Conservation (phyloP, 1,140 invertebrate genomes). For the Ridgeia piscesae region DNA sequence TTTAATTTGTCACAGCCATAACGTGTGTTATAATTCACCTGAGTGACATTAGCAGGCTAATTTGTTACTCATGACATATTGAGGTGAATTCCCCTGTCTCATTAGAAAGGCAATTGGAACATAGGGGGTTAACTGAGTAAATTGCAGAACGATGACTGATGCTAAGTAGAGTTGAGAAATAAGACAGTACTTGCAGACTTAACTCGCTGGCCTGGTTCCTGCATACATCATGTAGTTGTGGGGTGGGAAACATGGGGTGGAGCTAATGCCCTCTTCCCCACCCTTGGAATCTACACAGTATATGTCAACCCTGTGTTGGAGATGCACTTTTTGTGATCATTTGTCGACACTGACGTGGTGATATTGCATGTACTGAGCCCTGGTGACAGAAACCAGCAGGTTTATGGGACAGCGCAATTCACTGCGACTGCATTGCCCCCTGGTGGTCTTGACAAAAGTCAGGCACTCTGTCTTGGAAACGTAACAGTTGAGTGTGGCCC, state of each 20-base stretch:
- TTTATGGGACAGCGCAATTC: not conserved
- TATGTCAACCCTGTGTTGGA: not conserved
- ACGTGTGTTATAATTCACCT: not conserved
- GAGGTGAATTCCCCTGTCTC: too few species aligned
- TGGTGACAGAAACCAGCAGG: not conserved
- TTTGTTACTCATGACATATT: not conserved
- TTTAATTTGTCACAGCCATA: not conserved
- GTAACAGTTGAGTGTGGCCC: not conserved
- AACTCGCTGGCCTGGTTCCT: too few species aligned
- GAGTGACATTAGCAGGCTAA: too few species aligned
- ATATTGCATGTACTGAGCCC: not conserved
- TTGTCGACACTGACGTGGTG: not conserved
- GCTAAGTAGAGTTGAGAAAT: too few species aligned
- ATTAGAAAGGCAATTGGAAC: too few species aligned
- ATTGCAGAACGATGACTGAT: too few species aligned
- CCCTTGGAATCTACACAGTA: not conserved
- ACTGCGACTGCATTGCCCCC: too few species aligned
- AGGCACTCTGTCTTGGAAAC: not conserved
- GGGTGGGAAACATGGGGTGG: too few species aligned
- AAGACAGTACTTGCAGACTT: too few species aligned
- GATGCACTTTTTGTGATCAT: not conserved
- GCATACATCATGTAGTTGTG: too few species aligned
- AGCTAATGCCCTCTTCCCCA: not conserved
- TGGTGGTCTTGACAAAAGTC: not conserved
- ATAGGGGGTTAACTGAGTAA: too few species aligned